Conservation (phyloP, 2,113 vertebrate species). For the Neopipo cinnamomea region DNA sequence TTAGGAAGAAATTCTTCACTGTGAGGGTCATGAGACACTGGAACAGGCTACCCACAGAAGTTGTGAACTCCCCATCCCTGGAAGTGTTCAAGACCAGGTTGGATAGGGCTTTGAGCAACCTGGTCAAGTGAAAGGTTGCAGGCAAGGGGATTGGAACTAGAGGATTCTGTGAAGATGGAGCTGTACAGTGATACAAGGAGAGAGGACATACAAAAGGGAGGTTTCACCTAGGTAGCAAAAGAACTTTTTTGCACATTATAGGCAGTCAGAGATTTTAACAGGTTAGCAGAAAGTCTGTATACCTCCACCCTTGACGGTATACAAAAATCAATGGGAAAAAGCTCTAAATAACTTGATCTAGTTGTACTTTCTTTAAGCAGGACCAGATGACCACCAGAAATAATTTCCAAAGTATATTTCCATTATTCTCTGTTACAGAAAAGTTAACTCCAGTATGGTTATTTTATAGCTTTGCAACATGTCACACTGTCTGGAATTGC, state of each 20-base stretch:
- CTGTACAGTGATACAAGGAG: background rate
- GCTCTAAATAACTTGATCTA: background rate
- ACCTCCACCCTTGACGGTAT: background rate
- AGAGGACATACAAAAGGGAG: background rate
- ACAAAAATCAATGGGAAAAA: background rate
- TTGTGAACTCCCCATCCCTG: background rate
- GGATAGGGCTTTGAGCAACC: no score
- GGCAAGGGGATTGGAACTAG: no score
- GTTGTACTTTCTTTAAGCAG: background rate
- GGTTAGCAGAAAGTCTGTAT: background rate
- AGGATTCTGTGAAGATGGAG: background rate
- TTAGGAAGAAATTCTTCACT: background rate
- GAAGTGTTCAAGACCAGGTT: background rate
- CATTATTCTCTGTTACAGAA: background rate
- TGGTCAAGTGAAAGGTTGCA: no score
- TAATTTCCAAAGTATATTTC: background rate
- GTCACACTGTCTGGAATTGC: background rate
- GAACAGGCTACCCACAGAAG: background rate
- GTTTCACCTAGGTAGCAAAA: background rate
- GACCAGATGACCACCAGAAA: background rate
- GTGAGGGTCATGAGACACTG: background rate
- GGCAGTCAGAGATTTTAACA: background rate
- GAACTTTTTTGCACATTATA: background rate
- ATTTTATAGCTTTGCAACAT: background rate
- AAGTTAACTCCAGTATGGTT: fast-evolving